Evolutionary conservation across 2,888 invertebrate genomes (phyloP).

Genomic region (Bhutanitis thaidina): DNA sequence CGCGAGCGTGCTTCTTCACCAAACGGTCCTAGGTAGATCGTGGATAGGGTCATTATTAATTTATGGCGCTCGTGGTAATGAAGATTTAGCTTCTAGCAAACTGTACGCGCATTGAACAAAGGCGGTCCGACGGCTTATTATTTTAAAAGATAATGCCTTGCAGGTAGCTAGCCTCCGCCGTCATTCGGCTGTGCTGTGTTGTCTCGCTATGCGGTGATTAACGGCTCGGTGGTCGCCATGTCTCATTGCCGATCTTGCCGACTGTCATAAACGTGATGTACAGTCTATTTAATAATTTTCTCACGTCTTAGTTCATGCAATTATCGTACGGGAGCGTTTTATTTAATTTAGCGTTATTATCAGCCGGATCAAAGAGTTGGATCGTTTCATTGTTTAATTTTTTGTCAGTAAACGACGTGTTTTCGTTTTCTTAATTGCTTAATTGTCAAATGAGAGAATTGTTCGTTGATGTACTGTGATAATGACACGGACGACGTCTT

Average conservation of each 20-base stretch:
- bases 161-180: slow-evolving; percentile 53
- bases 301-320: slow-evolving; percentile 8
- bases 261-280: slow-evolving; percentile 18
- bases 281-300: slow-evolving; percentile 9
- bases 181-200: slow-evolving; percentile 41
- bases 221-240: slow-evolving; percentile 22
- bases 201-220: slow-evolving; percentile 32
- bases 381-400: slow-evolving; percentile 8
- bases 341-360: slow-evolving; percentile 14
- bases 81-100: slow-evolving; percentile 64
- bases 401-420: neutral
- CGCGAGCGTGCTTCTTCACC: slow-evolving; percentile 18
- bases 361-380: neutral
- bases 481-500: too few relatives aligned
- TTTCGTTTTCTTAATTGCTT: neutral
- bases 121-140: slow-evolving; percentile 52
- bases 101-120: slow-evolving; percentile 41
- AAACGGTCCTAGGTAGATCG: slow-evolving; percentile 52
- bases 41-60: slow-evolving; percentile 52
- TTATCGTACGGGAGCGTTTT: slow-evolving; percentile 8
- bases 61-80: slow-evolving; percentile 60
- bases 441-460: slow-evolving; percentile 5
- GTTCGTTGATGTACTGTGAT: neutral
- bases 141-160: slow-evolving; percentile 58
- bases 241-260: slow-evolving; percentile 14